These are phyloP conservation scores for Pelecanoides urinatrix DNA, from an alignment of 2,113 vertebrate genomes.

Conservation along the genomic window DNA sequence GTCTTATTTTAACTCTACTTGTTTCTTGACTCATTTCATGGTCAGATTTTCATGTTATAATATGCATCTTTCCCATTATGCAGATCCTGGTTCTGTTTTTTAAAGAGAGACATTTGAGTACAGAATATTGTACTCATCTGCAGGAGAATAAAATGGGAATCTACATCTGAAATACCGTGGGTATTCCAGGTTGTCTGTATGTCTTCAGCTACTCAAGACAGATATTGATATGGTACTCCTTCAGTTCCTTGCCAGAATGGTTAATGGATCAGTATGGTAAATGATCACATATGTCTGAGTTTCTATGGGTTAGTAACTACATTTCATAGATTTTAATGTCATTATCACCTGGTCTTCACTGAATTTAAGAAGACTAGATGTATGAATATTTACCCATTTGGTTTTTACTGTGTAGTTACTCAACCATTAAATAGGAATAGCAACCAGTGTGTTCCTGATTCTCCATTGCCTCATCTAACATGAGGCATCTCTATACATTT, in stretches of 20 bases:
- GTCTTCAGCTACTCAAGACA: not conserved
- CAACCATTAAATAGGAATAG: not conserved
- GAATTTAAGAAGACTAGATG: not conserved
- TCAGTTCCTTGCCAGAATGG: not conserved
- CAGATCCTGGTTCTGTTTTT: not conserved
- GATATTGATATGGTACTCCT: conserved; percentile 1
- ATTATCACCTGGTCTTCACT: not conserved
- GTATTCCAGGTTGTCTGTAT: not conserved
- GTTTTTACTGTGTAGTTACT: not conserved
- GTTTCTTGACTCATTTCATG: not conserved
- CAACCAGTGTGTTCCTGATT: not conserved
- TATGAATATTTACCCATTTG: not conserved
- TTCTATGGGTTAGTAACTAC: not conserved
- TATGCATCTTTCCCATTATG: not conserved
- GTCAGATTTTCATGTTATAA: not conserved
- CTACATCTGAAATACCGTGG: conserved; percentile 2
- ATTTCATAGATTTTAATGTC: not conserved
- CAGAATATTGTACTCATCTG: not conserved
- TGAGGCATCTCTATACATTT: not conserved
- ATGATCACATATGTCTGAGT: not conserved
- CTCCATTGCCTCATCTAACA: not conserved
- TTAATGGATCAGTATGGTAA: not conserved
- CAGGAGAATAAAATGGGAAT: not conserved
- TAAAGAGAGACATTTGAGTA: not conserved
- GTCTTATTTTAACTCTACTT: not conserved